Evolutionary conservation across 1,140 invertebrate species (phyloP).

Genomic region (Procambarus clarkii): DNA sequence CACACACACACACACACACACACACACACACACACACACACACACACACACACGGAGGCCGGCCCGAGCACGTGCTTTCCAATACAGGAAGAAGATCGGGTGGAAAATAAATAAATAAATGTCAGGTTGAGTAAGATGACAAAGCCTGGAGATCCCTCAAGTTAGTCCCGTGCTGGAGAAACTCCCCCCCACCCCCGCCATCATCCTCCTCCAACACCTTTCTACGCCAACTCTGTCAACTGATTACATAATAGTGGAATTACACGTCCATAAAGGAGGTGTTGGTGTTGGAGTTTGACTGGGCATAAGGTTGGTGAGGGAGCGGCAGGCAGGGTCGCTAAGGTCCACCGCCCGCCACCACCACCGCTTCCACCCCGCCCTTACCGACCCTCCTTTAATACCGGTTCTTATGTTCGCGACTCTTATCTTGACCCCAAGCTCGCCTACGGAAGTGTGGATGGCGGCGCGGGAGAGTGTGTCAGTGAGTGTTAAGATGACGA

Average conservation of each 20-base stretch:
- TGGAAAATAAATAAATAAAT: constrained; percentile 3
- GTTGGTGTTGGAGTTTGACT: constrained; percentile 38
- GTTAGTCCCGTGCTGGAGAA: too few relatives aligned
- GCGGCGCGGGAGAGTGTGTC: constrained; percentile 25
- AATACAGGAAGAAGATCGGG: not conserved
- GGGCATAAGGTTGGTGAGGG: constrained; percentile 57
- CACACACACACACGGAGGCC: constrained; percentile 13
- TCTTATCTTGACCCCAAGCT: constrained; percentile 49
- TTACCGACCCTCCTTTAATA: not conserved
- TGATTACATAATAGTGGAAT: constrained; percentile 69
- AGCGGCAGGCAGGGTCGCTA: constrained; percentile 31
- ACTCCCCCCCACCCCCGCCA: too few relatives aligned
- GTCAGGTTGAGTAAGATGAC: too few relatives aligned
- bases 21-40: constrained; percentile 27
- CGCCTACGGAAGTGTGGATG: constrained; percentile 40
- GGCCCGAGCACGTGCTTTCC: too few relatives aligned
- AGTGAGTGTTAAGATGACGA: constrained; percentile 37
- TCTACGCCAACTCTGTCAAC: constrained; percentile 63
- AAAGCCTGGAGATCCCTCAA: too few relatives aligned
- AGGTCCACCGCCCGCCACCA: not conserved
- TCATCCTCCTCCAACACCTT: constrained; percentile 42
- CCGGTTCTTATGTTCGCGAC: constrained; percentile 56
- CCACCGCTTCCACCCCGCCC: constrained; percentile 1
- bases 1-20: not conserved
- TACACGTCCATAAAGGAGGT: constrained; percentile 63